phyloP scores from a whole-genome alignment of 2,113 vertebrate species.

The Thymallus thymallus region DNA sequence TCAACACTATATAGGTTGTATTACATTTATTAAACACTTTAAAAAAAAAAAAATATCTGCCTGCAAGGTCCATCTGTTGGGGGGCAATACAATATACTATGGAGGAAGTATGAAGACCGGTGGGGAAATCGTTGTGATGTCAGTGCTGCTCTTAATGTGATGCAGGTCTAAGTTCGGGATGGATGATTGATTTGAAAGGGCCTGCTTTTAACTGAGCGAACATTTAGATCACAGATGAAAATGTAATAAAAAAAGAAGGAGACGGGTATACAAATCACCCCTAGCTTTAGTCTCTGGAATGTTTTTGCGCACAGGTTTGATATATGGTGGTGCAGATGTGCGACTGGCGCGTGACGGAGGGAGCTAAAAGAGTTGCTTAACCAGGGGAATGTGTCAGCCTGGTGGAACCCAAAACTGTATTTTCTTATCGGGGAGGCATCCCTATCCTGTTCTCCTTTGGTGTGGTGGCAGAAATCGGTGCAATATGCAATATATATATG shows the following conservation, averaged over 20 bases:
- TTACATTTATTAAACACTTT: constrained; percentile 82
- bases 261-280: constrained; percentile 74
- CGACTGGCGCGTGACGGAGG: constrained; percentile 56
- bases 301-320: constrained; percentile 69
- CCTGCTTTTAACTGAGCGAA: constrained; percentile 67
- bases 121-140: constrained; percentile 65
- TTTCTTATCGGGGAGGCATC: not conserved
- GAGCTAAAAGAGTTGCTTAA: constrained; percentile 58
- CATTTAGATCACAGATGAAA: constrained; percentile 76
- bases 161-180: constrained; percentile 59
- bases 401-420: constrained; percentile 53
- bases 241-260: constrained; percentile 74
- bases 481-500: too few species aligned
- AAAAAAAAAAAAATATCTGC: constrained; percentile 65
- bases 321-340: constrained; percentile 77
- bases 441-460: not conserved
- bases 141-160: constrained; percentile 62
- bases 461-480: not conserved
- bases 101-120: constrained; percentile 50
- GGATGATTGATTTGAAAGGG: constrained; percentile 76
- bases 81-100: constrained; percentile 60
- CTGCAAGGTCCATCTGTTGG: constrained; percentile 70
- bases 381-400: constrained; percentile 56
- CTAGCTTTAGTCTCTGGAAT: constrained; percentile 71
- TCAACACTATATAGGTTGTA: constrained; percentile 73